Base-by-base conservation (phyloP, 2,113 vertebrate species). In the Scomber colias region DNA sequence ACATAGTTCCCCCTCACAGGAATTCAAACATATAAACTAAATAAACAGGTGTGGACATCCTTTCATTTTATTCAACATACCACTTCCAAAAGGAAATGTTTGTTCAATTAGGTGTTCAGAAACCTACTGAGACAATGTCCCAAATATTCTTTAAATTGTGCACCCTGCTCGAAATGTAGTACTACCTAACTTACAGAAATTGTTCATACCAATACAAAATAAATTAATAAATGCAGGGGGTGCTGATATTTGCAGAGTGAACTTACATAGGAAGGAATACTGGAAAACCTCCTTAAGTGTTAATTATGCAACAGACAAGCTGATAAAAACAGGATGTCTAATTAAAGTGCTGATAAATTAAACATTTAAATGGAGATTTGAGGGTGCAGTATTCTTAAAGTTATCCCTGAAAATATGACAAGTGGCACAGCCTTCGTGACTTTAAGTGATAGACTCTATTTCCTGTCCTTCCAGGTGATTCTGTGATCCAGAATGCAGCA, bases 401-500 rank as follows among this genome's bases (percentile, higher is more conserved):
- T 57, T 21, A 31, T 13, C 3, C 46, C 19, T 21, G 0, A 35
- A 71, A 45, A 67, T 24, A 27, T 8, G 3, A n/a, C 1, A 3
- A 50, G n/a, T 13, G 48, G 0, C 51, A 27, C 10, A 16, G 11
- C 50, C 45, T 11, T 5, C n/a, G n/a, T 21, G 21, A 21, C 21
- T 21, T 1, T 21, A 21, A 21, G 21, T 21, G 21, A 21, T 21
- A 21, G 21, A 21, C 5, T 59, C 17, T n/a, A 6, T 73, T 15
- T 76, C 17, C 9, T 73, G 11, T 50, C n/a, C 16, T 72, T 77
- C 15, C 93, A 99, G 98, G 98, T 16, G 97, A 99, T 81, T 95
- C 96, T 0, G 16, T 99, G 77, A 99, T 99, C 89, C 98, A 99
- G 94, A 99, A 99, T 0, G 97, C 96, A 0, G 96, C 98, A 82